These are phyloP conservation scores for Lethenteron camtschaticum DNA, from an alignment of 2,113 vertebrate species.

Conservation along the genomic window DNA sequence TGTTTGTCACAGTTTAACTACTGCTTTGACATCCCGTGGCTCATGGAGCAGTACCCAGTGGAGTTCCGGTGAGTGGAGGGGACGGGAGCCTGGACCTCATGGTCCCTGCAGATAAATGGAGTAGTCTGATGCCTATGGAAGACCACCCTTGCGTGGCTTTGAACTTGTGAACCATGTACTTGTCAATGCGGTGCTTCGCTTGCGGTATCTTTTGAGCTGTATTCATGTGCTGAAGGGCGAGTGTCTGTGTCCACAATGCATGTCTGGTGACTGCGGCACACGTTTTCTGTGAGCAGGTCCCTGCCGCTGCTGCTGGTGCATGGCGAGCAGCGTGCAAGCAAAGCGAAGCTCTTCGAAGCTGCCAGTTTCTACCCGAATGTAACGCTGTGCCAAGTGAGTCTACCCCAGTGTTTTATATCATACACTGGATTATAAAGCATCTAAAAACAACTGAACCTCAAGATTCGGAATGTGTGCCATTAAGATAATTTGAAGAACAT, in stretches of 20 bases:
- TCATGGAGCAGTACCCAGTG: slow-evolving; percentile 52
- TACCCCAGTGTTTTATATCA: background rate
- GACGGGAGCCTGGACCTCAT: background rate
- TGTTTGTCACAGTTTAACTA: slow-evolving; percentile 68
- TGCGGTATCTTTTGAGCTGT: background rate
- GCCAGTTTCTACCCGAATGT: slow-evolving; percentile 51
- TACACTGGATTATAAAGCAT: too few species aligned
- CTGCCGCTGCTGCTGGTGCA: slow-evolving; percentile 65
- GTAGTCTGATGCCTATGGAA: too few species aligned
- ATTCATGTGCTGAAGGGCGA: background rate
- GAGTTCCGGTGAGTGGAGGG: slow-evolving; percentile 56
- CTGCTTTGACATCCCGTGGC: slow-evolving; percentile 79
- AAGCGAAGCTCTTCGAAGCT: slow-evolving; percentile 47
- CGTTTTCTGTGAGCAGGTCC: slow-evolving; percentile 17
- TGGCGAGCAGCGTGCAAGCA: slow-evolving; percentile 73
- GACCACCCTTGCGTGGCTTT: too few species aligned
- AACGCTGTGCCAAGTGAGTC: slow-evolving; percentile 61
- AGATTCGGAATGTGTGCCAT: too few species aligned
- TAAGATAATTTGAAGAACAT: too few species aligned
- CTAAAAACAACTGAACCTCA: too few species aligned
- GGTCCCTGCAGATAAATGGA: background rate
- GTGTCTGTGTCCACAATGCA: background rate
- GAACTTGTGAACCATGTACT: background rate
- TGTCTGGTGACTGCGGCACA: too few species aligned
- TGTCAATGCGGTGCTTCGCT: background rate